phyloP scores from a whole-genome alignment of 35 echinoderm and acorn worm species.

The Diadema setosum region DNA sequence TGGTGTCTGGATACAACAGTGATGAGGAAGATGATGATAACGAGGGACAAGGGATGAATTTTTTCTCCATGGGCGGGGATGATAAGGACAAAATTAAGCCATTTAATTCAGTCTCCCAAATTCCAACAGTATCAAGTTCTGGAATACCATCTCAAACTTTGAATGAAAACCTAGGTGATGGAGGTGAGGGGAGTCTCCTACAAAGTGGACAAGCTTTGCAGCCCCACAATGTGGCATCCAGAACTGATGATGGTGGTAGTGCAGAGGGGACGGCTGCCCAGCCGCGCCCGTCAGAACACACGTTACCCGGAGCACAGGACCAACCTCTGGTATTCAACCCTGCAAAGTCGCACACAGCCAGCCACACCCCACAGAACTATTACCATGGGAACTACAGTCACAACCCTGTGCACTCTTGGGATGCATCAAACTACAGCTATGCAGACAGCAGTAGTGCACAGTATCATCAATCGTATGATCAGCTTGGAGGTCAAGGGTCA shows the following conservation, averaged over 20 bases:
- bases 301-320: neutral
- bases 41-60: neutral
- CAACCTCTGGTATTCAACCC: neutral
- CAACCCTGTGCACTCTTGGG: neutral
- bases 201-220: too few relatives aligned
- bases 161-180: too few relatives aligned
- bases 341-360: neutral
- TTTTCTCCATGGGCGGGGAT: slow-evolving; percentile 43
- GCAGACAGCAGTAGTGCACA: neutral
- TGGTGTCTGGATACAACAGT: slow-evolving; percentile 40
- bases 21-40: slow-evolving; percentile 59
- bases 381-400: neutral
- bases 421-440: neutral
- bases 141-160: too few relatives aligned
- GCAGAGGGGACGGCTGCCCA: neutral
- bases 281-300: neutral
- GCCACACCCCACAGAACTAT: neutral
- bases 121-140: too few relatives aligned
- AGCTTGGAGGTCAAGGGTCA: neutral
- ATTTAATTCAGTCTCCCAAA: too few relatives aligned
- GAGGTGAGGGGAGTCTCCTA: too few relatives aligned
- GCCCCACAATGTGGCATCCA: neutral
- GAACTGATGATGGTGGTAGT: neutral
- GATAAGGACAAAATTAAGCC: neutral
- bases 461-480: neutral